Percentiles rank a stretch among this genome's conserved stretches.
phyloP scores from a whole-genome alignment of 2,113 vertebrate species.

The Phylloscopus trochilus region DNA sequence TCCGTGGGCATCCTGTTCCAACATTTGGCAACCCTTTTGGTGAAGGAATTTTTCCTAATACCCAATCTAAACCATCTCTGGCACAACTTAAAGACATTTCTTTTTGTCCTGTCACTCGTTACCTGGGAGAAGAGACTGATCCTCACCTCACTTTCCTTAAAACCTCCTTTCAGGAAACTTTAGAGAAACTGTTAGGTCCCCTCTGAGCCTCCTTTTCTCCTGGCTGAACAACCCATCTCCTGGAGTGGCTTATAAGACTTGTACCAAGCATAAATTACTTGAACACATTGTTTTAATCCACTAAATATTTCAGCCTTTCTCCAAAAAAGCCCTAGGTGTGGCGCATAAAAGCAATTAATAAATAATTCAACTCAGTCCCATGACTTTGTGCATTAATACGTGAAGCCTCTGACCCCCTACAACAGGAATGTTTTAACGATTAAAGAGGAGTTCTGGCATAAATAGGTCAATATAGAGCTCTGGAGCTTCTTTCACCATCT shows the following conservation, averaged over 20 bases:
- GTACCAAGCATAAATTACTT: not conserved
- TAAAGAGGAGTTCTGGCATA: slow-evolving; percentile 40
- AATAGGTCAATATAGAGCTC: slow-evolving; percentile 47
- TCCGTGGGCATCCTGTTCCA: not conserved
- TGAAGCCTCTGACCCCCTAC: slow-evolving; percentile 25
- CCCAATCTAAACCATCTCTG: not conserved
- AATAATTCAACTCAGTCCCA: slow-evolving; percentile 15
- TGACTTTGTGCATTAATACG: slow-evolving; percentile 22
- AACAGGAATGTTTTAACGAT: slow-evolving; percentile 28
- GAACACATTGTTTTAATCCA: not conserved
- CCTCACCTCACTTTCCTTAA: not conserved
- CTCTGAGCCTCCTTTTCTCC: not conserved
- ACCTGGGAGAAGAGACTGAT: not conserved
- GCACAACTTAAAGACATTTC: not conserved
- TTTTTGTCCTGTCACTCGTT: not conserved
- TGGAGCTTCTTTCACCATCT: not conserved
- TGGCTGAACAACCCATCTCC: not conserved
- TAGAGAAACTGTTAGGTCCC: not conserved
- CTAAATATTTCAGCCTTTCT: not conserved
- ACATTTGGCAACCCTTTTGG: not conserved
- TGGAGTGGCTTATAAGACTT: not conserved
- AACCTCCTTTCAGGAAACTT: not conserved
- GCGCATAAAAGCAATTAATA: slow-evolving; percentile 30
- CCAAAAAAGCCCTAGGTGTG: not conserved
- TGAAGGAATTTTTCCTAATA: not conserved